These are phyloP conservation scores for Rhodophaea formosa DNA, from an alignment of 2,888 invertebrate genomes.

Conservation along the genomic window DNA sequence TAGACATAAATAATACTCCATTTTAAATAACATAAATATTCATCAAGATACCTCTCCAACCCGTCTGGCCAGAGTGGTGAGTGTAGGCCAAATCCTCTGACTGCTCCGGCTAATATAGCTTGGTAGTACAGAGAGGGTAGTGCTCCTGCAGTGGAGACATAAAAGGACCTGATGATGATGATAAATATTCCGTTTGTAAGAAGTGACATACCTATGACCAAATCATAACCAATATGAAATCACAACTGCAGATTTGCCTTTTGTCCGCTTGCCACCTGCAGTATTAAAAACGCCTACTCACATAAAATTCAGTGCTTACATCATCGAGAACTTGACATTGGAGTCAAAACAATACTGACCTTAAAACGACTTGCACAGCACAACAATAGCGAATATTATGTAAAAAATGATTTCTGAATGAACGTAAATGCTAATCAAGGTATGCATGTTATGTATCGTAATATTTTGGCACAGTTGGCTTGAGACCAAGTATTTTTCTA, in stretches of 20 bases:
- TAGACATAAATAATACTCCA: no score
- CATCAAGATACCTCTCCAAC: no score
- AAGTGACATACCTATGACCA: no score
- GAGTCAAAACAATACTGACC: slow-evolving; percentile 18
- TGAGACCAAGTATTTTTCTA: slow-evolving; percentile 1
- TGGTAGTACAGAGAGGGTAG: no score
- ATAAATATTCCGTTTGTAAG: no score
- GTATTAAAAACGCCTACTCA: neutral
- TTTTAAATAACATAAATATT: no score
- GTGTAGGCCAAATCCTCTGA: no score
- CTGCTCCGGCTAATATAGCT: no score
- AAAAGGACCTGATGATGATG: no score
- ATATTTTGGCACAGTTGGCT: slow-evolving; percentile 9
- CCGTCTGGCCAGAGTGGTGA: no score
- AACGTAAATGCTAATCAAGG: slow-evolving; percentile 1
- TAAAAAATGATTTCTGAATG: neutral
- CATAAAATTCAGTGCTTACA: neutral
- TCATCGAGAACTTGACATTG: slow-evolving; percentile 18
- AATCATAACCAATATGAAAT: neutral
- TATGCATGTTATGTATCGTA: neutral
- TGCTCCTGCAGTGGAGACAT: no score
- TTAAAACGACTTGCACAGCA: neutral
- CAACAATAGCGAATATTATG: slow-evolving; percentile 2
- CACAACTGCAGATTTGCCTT: neutral
- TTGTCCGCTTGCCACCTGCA: neutral